Evolutionary conservation across 2,797 vertebrate species (phyloP), one percentile per base, ranked within the genome.

Genomic region (Chelidonichthys spinosus): DNA sequence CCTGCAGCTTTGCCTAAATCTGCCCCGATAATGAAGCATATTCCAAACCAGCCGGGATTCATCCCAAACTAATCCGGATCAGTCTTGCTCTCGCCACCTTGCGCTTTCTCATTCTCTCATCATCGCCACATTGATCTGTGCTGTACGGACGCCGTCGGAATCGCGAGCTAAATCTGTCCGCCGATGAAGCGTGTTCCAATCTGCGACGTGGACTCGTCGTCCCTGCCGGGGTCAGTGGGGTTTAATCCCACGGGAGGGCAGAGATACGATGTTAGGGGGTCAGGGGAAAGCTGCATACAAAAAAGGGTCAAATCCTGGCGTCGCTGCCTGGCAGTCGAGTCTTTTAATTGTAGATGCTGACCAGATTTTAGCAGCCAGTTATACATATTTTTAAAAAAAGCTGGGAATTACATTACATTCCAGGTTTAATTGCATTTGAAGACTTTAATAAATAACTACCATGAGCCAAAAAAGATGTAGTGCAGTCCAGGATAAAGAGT

Each of bases 111-210:
- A 33, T 69, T 63, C 65, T 55, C 52, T 8, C 14, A n/a, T 69
- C 74, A 69, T 88, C 68, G 71, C 50, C 62, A 55, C 78, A 59
- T 69, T 32, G 59, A 75, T 79, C 62, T 64, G 43, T 32, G 40
- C 77, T 81, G 69, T 63, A 18, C 79, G 11, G 25, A 11, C n/a
- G 35, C 76, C 4, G 5, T 40, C 46, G 71, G 74, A 78, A 90
- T 81, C 79, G 82, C 73, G 67, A 72, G 62, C 56, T 81, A 87
- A 92, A 92, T 91, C 89, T 88, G 86, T 69, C 76, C 52, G 78
- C 78, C 78, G 86, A 88, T 78, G 78, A 90, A 86, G 85, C 75
- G 17, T 80, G 86, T 87, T 85, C 74, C 85, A 90, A 89, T 93
- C 84, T 75, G 82, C 6, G 63, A 74, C n/a, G 69, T n/a, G 8